These are phyloP conservation scores for Pantherophis alleghaniensis DNA, from an alignment of 2,797 vertebrate species.

Conservation along the genomic window DNA sequence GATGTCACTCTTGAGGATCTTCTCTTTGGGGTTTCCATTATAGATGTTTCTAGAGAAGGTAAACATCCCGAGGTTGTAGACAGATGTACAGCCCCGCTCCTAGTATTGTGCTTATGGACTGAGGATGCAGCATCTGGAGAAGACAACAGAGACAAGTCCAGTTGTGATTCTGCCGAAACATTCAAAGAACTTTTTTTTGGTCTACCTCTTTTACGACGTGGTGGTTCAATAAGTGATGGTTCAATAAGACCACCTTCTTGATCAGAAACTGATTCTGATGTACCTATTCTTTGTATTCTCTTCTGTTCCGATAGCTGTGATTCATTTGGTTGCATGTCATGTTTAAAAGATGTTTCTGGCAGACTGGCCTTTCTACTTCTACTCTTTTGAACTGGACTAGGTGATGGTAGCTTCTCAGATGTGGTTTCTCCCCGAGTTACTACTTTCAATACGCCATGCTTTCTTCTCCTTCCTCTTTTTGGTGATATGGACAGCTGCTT, in stretches of 20 bases:
- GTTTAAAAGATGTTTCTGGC: neutral
- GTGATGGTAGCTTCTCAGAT: slow-evolving; percentile 26
- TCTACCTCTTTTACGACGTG: slow-evolving; percentile 67
- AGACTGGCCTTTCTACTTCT: slow-evolving; percentile 7
- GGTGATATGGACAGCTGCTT: slow-evolving; percentile 44
- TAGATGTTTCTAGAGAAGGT: slow-evolving; percentile 33
- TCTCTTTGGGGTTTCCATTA: slow-evolving; percentile 49
- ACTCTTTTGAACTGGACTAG: slow-evolving; percentile 47
- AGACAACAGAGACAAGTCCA: slow-evolving; percentile 38
- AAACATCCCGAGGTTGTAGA: slow-evolving; percentile 2
- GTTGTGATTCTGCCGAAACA: slow-evolving; percentile 44
- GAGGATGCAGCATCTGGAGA: slow-evolving; percentile 35
- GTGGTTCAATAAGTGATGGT: slow-evolving; percentile 32
- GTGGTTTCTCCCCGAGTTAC: neutral
- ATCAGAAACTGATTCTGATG: neutral
- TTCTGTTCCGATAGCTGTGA: neutral
- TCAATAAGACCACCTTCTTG: slow-evolving; percentile 47
- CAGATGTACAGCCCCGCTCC: slow-evolving; percentile 46
- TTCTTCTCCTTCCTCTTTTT: slow-evolving; percentile 65
- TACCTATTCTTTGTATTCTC: neutral
- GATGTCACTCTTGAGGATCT: slow-evolving; percentile 49
- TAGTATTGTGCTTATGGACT: slow-evolving; percentile 61
- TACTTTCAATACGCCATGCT: neutral
- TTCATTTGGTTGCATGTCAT: neutral
- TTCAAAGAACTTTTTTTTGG: slow-evolving; percentile 57